These are phyloP conservation scores for Trichonephila clavipes DNA, from an alignment of 1,140 invertebrate genomes.

Conservation along the genomic window DNA sequence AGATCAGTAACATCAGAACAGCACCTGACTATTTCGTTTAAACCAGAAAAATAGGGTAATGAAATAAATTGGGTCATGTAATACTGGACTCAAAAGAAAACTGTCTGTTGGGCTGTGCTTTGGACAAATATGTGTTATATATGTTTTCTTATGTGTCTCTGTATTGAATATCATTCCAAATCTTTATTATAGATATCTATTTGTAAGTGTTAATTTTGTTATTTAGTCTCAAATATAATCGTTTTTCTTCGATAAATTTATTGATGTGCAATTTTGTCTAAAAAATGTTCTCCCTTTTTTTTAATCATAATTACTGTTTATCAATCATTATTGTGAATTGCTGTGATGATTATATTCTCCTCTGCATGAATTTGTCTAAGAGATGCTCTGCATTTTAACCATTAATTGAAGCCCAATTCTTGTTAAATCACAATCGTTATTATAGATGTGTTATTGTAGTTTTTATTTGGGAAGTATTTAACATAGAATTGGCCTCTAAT, in stretches of 20 bases:
- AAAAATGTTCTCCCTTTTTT: not conserved
- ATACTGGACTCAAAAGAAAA: conserved; percentile 32
- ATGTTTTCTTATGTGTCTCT: conserved; percentile 16
- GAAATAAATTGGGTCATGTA: not conserved
- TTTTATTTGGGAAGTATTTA: not conserved
- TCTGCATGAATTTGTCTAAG: not conserved
- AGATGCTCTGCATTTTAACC: not conserved
- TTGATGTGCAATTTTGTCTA: not conserved
- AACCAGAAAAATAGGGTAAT: not conserved
- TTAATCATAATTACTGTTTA: no score
- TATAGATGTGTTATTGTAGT: not conserved
- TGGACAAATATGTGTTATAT: conserved; percentile 55
- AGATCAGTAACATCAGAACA: conserved; percentile 40
- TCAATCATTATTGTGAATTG: not conserved
- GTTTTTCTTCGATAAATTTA: not conserved
- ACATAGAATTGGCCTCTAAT: not conserved
- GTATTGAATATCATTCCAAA: conserved; percentile 54
- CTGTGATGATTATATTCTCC: not conserved
- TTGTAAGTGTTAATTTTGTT: conserved; percentile 45
- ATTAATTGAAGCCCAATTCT: not conserved
- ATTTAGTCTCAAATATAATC: conserved; percentile 1
- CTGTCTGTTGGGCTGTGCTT: conserved; percentile 9
- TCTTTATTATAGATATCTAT: conserved; percentile 26
- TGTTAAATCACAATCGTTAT: not conserved
- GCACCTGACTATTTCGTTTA: not conserved